phyloP scores from a whole-genome alignment of 2,113 vertebrate genomes.

The Xiphorhynchus elegans region DNA sequence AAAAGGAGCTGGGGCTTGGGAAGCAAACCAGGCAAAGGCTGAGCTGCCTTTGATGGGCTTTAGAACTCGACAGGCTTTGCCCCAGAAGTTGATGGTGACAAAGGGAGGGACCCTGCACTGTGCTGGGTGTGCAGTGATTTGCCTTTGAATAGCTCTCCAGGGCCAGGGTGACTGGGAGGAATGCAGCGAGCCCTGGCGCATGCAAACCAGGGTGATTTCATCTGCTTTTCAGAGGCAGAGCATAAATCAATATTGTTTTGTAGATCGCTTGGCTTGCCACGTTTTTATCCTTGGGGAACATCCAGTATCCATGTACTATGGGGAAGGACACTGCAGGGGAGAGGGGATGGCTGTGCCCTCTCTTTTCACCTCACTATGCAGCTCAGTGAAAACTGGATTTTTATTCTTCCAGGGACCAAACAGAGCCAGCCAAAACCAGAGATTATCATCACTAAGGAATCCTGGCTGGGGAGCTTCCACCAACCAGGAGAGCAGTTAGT shows the following conservation, averaged over 20 bases:
- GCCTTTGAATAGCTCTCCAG: background rate
- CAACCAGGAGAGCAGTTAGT: slow-evolving; percentile 71
- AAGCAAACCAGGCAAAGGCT: background rate
- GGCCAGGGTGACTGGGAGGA: background rate
- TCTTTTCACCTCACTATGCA: background rate
- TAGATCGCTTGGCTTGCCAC: background rate
- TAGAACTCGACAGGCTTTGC: background rate
- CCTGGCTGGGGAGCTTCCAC: slow-evolving; percentile 65
- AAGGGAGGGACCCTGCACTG: background rate
- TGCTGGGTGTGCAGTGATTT: background rate
- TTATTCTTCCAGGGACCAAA: slow-evolving; percentile 54
- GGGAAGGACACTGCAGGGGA: background rate
- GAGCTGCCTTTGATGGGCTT: background rate
- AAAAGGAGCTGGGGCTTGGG: background rate
- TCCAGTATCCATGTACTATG: background rate
- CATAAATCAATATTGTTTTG: slow-evolving; percentile 43
- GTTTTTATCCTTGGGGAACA: background rate
- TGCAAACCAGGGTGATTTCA: slow-evolving; percentile 1
- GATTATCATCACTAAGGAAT: slow-evolving; percentile 72
- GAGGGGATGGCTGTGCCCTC: background rate
- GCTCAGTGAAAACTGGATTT: slow-evolving; percentile 39
- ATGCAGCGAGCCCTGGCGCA: background rate
- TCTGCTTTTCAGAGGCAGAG: background rate
- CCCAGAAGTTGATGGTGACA: background rate
- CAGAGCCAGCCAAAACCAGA: slow-evolving; percentile 67